Base-by-base conservation (phyloP, 2,797 vertebrate genomes). In the Gephyroberyx darwinii region DNA sequence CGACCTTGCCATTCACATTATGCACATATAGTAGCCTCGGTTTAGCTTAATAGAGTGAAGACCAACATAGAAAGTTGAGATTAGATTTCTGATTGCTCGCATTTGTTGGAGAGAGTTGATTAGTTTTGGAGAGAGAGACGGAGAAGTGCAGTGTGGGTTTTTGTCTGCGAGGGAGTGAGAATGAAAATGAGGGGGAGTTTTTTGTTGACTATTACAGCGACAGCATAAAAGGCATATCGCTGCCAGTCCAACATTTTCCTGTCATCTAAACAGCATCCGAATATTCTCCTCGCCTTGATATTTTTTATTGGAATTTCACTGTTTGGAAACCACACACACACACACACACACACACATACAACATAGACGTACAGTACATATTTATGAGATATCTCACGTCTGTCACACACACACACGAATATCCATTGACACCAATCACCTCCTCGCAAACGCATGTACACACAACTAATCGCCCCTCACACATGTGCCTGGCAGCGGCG, bases 181-280 rank as follows among this genome's bases (percentile, higher is more conserved):
- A 65, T 30, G 33, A 78, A 81, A 80, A 73, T 66, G n/a, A 48
- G 43, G 26, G 10, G 19, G 13, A n/a, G 39, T 70, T 52, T 71
- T 39, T 65, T 69, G 20, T 74, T 72, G 73, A 83, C 84, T 65
- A 79, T 88, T 77, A 90, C 88, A 90, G 73, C 75, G 78, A 86
- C 50, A 64, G 53, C 69, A 78, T 84, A 71, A 87, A 87, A 88
- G 80, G 62, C 80, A 56, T 70, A 77, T 89, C 78, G 82, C 71
- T 81, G 74, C 71, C 75, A 80, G 60, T 69, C 72, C 71, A 78
- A 70, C 74, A 76, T 84, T 76, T 88, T 41, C 54, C 74, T 75
- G 77, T 83, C 83, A 88, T 82, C 75, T 71, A 68, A 83, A 70
- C 66, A 74, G 73, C 64, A 72, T 79, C 61, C 50, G 75, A 81